Base-by-base conservation (phyloP, 2,888 invertebrate genomes). In the Caprella mutica region DNA sequence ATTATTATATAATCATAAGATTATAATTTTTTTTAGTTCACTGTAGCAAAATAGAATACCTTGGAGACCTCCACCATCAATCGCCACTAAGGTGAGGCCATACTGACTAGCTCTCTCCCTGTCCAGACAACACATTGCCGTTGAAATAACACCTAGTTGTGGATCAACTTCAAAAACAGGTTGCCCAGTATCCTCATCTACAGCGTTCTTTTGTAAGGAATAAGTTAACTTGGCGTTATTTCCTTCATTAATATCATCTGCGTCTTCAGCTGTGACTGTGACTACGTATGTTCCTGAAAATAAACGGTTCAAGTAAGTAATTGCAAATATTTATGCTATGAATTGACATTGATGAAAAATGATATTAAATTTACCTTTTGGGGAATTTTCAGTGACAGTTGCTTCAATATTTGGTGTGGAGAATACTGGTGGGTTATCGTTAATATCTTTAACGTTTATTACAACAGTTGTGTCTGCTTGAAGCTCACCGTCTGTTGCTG, bases 141-240 rank as follows among this genome's bases (percentile, higher is more conserved):
- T 71, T 14, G 67, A 68, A 51, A 71, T 72, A 53, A 74, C 72
- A n/a, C 75, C 75, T 19, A 69, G 72, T 24, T 71, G 68, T 40
- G 70, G 66, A 58, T 75, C 73, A 27, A 75, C 75, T 27, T 70
- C 66, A 65, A 75, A 75, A n/a, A 75, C 71, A 2, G 72, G 70
- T 54, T 70, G 69, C 4, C 71, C 71, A 57, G 70, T 68, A 55
- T 74, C 73, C 61, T 74, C 74, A 50, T 61, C 58, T 26, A 71
- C 69, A 40, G 69, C 71, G 54, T 71, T 71, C 65, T 70, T 70
- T 59, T 70, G 70, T 38, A 71, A 70, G 17, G 72, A 71, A 68
- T 77, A 78, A 23, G 72, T 73, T 51, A 78, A 69, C 53, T 72
- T 70, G 1, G 77, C 77, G 67, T 78, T 76, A 39, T 71, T 68